Evolutionary conservation across 2,888 invertebrate species (phyloP).

Genomic region (Busseola fusca): DNA sequence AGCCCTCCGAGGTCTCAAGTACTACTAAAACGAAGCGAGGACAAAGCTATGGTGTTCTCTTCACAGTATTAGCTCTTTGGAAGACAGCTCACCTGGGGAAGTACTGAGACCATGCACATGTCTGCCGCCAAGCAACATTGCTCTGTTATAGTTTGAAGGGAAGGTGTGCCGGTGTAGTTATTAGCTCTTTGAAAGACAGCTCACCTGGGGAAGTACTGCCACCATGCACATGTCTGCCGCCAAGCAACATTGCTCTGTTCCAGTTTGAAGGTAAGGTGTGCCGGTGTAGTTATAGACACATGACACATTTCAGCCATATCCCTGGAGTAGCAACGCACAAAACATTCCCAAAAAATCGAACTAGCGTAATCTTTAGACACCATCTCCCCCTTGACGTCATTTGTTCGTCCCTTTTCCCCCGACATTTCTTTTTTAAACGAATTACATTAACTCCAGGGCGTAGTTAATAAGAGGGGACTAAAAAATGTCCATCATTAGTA

Average conservation of each 20-base stretch:
- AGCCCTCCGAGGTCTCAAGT: no score
- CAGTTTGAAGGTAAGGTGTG: neutral
- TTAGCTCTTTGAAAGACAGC: no score
- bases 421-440: slow-evolving; percentile 38
- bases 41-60: no score
- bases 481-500: slow-evolving; percentile 54
- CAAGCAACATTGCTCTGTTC: neutral
- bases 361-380: slow-evolving; percentile 2
- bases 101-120: neutral
- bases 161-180: neutral
- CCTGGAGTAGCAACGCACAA: neutral
- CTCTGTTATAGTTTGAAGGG: neutral
- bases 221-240: neutral
- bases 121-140: neutral
- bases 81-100: no score
- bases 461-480: slow-evolving; percentile 31
- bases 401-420: slow-evolving; percentile 4
- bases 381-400: slow-evolving; percentile 4
- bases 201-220: no score
- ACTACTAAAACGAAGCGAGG: no score
- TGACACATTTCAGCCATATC: neutral
- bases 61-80: no score
- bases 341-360: slow-evolving; percentile 2
- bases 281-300: neutral
- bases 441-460: slow-evolving; percentile 33